Evolutionary conservation across 2,888 invertebrate species (phyloP).

Genomic region (Druceiella hillmani): DNA sequence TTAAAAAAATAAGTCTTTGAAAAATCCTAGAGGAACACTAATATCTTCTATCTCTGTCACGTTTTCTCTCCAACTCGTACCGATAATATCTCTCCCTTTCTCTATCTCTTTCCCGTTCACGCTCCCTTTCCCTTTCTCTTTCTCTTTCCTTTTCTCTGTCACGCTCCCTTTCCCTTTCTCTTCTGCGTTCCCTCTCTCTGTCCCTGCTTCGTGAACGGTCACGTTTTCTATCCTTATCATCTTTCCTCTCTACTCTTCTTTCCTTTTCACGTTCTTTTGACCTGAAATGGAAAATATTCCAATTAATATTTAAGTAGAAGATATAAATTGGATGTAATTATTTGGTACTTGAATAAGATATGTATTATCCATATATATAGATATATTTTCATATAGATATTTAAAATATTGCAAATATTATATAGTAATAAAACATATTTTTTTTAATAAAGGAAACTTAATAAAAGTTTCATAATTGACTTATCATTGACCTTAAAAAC

Average conservation of each 20-base stretch:
- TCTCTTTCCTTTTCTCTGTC: conserved; percentile 42
- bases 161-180: conserved; percentile 51
- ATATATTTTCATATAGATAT: too few relatives aligned
- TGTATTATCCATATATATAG: too few relatives aligned
- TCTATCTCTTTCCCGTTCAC: conserved; percentile 45
- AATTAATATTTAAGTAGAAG: too few relatives aligned
- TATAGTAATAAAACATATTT: too few relatives aligned
- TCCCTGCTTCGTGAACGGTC: conserved; percentile 48
- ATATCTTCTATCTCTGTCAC: conserved; percentile 44
- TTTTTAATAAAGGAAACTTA: too few relatives aligned
- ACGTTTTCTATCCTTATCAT: conserved; percentile 51
- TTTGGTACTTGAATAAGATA: too few relatives aligned
- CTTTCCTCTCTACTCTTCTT: conserved; percentile 44
- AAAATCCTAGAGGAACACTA: too few relatives aligned
- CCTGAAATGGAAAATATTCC: conserved; percentile 33
- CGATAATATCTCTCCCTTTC: conserved; percentile 41
- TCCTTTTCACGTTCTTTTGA: conserved; percentile 41
- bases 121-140: conserved; percentile 44
- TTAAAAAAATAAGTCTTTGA: too few relatives aligned
- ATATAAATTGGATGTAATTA: too few relatives aligned
- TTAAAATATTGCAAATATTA: too few relatives aligned
- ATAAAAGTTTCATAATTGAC: too few relatives aligned
- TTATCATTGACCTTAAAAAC: too few relatives aligned
- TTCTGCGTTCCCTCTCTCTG: conserved; percentile 44
- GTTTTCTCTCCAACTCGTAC: conserved; percentile 34